A percentile compares a stretch with the other conserved stretches of the same genome.
Evolutionary conservation across 2,113 vertebrate genomes (phyloP).

Genomic region (Poicephalus meyeri): DNA sequence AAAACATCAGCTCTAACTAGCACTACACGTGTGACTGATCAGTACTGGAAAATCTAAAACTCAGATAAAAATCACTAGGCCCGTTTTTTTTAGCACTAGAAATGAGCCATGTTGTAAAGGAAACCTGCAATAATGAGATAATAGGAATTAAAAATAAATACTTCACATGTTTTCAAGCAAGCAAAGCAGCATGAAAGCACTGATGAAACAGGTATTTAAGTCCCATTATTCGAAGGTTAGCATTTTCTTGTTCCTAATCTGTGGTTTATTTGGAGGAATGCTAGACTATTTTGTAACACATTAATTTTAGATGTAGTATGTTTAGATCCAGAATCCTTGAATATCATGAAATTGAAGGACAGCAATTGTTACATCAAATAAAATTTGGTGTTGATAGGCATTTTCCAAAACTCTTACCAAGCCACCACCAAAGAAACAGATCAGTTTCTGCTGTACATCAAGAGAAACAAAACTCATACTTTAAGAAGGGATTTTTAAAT

Average conservation of each 20-base stretch:
- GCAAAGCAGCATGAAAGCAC: slow-evolving; percentile 14
- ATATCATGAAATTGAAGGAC: not conserved
- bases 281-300: slow-evolving; percentile 20
- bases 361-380: not conserved
- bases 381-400: not conserved
- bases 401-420: not conserved
- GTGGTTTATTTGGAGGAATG: slow-evolving; percentile 54
- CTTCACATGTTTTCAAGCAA: slow-evolving; percentile 73
- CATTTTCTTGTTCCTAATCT: slow-evolving; percentile 64
- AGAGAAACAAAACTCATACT: not conserved
- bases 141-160: slow-evolving; percentile 81
- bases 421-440: not conserved
- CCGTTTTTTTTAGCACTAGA: slow-evolving; percentile 65
- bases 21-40: slow-evolving; percentile 43
- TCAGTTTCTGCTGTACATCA: not conserved
- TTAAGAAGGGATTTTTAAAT: not conserved
- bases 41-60: slow-evolving; percentile 73
- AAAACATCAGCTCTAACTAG: slow-evolving; percentile 46
- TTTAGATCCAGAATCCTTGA: slow-evolving; percentile 14
- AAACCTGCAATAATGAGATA: slow-evolving; percentile 81
- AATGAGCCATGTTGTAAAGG: slow-evolving; percentile 76
- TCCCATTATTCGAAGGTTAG: slow-evolving; percentile 66
- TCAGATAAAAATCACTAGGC: slow-evolving; percentile 75
- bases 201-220: slow-evolving; percentile 66
- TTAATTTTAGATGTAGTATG: slow-evolving; percentile 41